Conservation (phyloP, 2,113 vertebrate species). For the Dendropsophus ebraccatus region DNA sequence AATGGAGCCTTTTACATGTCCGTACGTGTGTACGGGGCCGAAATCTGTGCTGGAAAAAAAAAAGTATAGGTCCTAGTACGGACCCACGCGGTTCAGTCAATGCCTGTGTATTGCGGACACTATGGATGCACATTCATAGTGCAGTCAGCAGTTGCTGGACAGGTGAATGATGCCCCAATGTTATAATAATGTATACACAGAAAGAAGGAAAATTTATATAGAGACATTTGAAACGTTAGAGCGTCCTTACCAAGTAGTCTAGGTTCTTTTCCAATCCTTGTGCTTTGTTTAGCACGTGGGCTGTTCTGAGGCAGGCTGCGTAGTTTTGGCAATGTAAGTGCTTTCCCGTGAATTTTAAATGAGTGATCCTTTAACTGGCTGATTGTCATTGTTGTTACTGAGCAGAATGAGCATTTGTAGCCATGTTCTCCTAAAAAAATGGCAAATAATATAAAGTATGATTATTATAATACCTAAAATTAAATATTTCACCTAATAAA, state of each 20-base stretch:
- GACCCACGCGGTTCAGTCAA: no score
- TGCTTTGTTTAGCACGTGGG: conserved; percentile 79
- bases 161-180: no score
- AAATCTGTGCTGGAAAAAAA: no score
- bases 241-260: conserved; percentile 74
- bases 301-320: conserved; percentile 84
- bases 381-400: conserved; percentile 95
- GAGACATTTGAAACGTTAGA: no score
- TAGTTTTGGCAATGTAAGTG: conserved; percentile 88
- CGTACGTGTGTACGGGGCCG: no score
- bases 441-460: conserved; percentile 7
- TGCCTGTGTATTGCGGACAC: no score
- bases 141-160: no score
- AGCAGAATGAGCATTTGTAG: conserved; percentile 94
- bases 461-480: background rate
- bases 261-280: conserved; percentile 73
- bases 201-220: no score
- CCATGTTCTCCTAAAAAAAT: conserved; percentile 88
- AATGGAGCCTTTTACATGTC: no score
- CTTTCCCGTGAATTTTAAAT: conserved; percentile 91
- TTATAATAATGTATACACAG: no score
- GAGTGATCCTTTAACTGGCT: conserved; percentile 97
- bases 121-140: no score
- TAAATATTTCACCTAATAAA: background rate
- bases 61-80: no score